phyloP scores from a whole-genome alignment of 37 sponge, comb jelly and placozoan genomes.

The Agelas oroides region DNA sequence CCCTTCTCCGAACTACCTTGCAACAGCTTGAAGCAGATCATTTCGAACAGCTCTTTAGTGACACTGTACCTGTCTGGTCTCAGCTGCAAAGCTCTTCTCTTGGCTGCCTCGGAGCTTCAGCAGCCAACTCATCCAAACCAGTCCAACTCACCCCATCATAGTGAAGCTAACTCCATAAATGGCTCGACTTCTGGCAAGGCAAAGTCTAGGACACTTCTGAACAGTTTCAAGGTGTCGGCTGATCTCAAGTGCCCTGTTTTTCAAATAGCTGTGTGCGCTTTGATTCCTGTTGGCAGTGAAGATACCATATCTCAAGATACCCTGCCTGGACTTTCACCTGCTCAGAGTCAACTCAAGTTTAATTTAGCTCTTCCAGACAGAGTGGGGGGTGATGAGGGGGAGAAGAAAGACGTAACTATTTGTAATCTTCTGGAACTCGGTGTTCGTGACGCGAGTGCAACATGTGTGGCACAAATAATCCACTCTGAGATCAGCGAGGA shows the following conservation, averaged over 20 bases:
- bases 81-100: conserved; percentile 3
- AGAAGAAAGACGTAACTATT: background rate
- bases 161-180: no score
- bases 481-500: conserved; percentile 13
- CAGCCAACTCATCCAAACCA: no score
- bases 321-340: conserved; percentile 19
- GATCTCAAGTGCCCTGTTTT: conserved; percentile 13
- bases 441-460: background rate
- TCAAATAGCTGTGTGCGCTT: conserved; percentile 18
- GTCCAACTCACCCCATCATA: no score
- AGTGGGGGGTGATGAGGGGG: background rate
- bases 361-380: background rate
- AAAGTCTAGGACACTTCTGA: background rate
- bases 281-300: background rate
- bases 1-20: no score
- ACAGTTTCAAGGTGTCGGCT: conserved; percentile 2
- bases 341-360: conserved; percentile 37
- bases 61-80: conserved; percentile 13
- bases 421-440: conserved; percentile 45
- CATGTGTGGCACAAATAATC: conserved; percentile 19
- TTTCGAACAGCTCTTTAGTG: conserved; percentile 30
- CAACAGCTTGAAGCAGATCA: conserved; percentile 1
- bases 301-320: background rate
- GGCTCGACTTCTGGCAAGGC: background rate
- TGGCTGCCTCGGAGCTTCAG: background rate